phyloP scores from a whole-genome alignment of 2,797 vertebrate genomes.

The Antrozous pallidus region DNA sequence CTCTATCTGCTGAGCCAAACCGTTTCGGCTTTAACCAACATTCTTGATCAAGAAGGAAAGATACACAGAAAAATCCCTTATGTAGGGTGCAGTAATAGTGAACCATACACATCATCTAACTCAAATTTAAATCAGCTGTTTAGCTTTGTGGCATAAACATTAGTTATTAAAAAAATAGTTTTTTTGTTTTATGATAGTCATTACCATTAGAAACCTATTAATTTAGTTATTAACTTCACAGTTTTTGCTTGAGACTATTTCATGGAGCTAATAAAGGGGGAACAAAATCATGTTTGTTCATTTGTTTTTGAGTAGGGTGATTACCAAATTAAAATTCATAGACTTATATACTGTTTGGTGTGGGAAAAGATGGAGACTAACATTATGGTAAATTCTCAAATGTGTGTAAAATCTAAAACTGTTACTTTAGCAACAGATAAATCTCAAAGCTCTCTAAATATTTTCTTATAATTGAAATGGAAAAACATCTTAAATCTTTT shows the following conservation, averaged over 20 bases:
- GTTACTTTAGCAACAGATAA: slow-evolving; percentile 12
- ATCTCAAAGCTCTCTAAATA: not conserved
- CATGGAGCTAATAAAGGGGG: not conserved
- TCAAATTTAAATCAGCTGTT: not conserved
- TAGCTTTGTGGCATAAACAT: not conserved
- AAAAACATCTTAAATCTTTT: not conserved
- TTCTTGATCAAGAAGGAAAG: not conserved
- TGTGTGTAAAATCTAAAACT: not conserved
- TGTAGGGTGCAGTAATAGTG: not conserved
- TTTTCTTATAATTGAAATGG: slow-evolving; percentile 3
- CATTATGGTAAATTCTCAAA: not conserved
- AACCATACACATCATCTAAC: not conserved
- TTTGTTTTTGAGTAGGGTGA: not conserved
- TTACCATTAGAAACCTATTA: not conserved
- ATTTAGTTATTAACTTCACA: not conserved
- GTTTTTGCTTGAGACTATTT: not conserved
- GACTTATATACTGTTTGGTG: not conserved
- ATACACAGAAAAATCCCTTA: not conserved
- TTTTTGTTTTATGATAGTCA: not conserved
- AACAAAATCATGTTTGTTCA: not conserved
- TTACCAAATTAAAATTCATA: not conserved
- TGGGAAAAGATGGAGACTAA: not conserved
- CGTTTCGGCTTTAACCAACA: no score
- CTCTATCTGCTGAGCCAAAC: no score
- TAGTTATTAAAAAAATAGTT: not conserved